A percentile compares a stretch with the other conserved stretches of the same genome.
These are phyloP conservation scores for Hemaris fuciformis DNA, from an alignment of 2,888 invertebrate genomes.

Conservation along the genomic window DNA sequence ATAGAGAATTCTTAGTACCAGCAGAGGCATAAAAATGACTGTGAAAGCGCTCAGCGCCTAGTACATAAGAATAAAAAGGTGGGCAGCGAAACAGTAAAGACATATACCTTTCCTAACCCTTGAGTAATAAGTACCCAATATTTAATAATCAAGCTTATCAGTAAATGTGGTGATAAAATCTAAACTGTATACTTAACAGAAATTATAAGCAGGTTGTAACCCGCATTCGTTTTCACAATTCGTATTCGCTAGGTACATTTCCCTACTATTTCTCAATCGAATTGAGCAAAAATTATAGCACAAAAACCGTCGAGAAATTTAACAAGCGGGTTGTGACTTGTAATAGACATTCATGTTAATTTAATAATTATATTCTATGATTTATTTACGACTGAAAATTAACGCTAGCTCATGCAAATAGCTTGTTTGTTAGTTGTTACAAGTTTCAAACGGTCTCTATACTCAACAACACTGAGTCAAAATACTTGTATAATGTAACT, in stretches of 20 bases:
- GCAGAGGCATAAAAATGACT: too few relatives aligned
- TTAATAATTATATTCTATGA: slow-evolving; percentile 11
- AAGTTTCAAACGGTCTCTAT: too few relatives aligned
- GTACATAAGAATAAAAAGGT: too few relatives aligned
- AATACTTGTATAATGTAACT: too few relatives aligned
- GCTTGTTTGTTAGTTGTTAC: background rate
- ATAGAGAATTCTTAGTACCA: too few relatives aligned
- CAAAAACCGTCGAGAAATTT: background rate
- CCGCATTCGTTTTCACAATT: background rate
- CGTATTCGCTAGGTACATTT: background rate
- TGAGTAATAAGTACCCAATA: too few relatives aligned
- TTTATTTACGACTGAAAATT: slow-evolving; percentile 23
- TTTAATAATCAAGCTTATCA: too few relatives aligned
- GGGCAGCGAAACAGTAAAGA: too few relatives aligned
- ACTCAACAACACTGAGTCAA: too few relatives aligned
- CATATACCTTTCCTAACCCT: too few relatives aligned
- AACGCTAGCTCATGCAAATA: slow-evolving; percentile 23
- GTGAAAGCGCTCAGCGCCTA: too few relatives aligned
- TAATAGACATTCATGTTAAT: slow-evolving; percentile 13
- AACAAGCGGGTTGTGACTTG: background rate
- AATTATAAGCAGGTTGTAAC: background rate
- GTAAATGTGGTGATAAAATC: background rate
- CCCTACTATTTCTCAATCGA: background rate
- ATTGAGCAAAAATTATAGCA: background rate
- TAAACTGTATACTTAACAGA: background rate